Base-by-base conservation (phyloP, 1,140 invertebrate genomes). In the Megathymus violae region DNA sequence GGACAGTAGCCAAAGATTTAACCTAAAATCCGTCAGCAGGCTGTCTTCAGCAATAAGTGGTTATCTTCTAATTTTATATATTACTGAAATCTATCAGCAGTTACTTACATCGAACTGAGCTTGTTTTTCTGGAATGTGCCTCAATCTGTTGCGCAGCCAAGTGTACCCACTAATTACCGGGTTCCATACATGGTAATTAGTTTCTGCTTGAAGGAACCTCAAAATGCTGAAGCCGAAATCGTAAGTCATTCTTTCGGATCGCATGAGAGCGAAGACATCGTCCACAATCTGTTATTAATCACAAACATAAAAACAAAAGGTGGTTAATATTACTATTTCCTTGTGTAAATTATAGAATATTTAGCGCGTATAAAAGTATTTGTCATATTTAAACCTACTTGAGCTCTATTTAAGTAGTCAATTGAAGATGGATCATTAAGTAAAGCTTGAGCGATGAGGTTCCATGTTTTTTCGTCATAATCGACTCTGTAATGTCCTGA, bases 401-500 rank as follows among this genome's bases (percentile, higher is more conserved):
- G 85, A 14, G 83, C 88, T 66, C 88, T 71, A 38, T 88, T 90
- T 25, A 87, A 67, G 56, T 86, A 66, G 40, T 90, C 76, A 56
- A 88, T 88, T 15, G 69, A 54, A 16, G 78, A 66, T 17, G 75
- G 83, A 16, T 78, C 69, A 52, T 82, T 71, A 0, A 80, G 31
- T 19, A 90, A 71, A 43, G 91, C 85, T 0, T 91, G 50, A 2
- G 92, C 90, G 9, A 95, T 93, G 3, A 91, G 82, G 50, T 92
- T 74, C 96, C 96, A 97, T 6, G 93, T 93, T 5, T 59, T 77
- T 0, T 88, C 76, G 56, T 96, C 94, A 77, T 97, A 97, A 75
- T 95, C 94, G 0, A 97, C 95, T 47, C 96, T 92, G 85, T 96
- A 97, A 67, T 94, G 96, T 7, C 95, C 96, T 92, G 71, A 27